phyloP scores from a whole-genome alignment of 23 tunicate species.

The Oikopleura vanhoeffeni region DNA sequence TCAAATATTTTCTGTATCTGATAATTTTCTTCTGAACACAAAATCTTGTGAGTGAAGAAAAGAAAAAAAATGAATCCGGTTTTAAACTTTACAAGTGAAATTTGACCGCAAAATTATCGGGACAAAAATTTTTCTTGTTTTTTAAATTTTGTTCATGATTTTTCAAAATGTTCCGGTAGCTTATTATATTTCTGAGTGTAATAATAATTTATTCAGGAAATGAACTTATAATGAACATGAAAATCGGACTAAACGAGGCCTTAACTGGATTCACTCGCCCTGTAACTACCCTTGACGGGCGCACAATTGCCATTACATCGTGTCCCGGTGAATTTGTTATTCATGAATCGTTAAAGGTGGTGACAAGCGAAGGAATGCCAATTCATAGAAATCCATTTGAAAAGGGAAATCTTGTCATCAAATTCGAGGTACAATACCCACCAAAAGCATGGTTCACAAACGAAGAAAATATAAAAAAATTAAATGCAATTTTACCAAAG shows the following conservation, averaged over 20 bases:
- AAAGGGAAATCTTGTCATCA: slow-evolving; percentile 58
- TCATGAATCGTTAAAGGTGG: neutral
- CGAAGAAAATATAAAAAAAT: slow-evolving; percentile 21
- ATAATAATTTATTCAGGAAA: neutral
- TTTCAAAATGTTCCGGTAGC: no score
- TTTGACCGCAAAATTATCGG: no score
- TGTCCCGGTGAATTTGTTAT: slow-evolving; percentile 28
- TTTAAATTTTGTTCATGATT: no score
- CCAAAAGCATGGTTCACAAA: slow-evolving; percentile 35
- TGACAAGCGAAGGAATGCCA: slow-evolving; percentile 76
- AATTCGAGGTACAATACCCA: slow-evolving; percentile 49
- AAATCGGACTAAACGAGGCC: slow-evolving; percentile 50
- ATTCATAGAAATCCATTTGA: slow-evolving; percentile 63
- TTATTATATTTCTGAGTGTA: no score
- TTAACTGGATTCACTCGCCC: slow-evolving; percentile 61
- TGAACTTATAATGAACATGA: slow-evolving; percentile 78
- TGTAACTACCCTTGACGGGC: slow-evolving; percentile 43
- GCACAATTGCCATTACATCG: slow-evolving; percentile 47
- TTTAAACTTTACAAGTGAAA: no score
- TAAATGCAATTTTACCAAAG: slow-evolving; percentile 45
- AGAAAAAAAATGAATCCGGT: no score
- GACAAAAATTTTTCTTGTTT: no score
- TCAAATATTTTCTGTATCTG: no score
- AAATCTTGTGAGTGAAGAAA: no score
- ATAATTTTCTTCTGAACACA: no score